Base-by-base conservation (phyloP, 2,888 invertebrate species). In the Caenorhabditis uteleia region DNA sequence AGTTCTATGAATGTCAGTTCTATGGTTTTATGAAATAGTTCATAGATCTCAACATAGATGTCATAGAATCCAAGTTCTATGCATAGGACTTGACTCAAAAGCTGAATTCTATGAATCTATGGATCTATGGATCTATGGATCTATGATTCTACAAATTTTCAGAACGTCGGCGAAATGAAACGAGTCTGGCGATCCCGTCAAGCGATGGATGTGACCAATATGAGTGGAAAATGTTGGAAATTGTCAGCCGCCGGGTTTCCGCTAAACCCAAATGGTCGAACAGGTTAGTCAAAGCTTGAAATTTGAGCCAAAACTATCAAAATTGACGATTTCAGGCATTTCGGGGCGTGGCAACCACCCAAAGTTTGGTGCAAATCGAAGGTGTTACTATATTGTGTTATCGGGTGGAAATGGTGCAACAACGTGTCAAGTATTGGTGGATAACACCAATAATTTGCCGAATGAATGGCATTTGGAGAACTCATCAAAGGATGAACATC, bases 341-440 rank as follows among this genome's bases (percentile, higher is more conserved):
- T 66, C 71, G 5, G 82, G 82, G 27, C 65, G 82, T 29, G 82
- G 82, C 14, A 67, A 74, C 46, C 75, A 77, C 49, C 67, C 71
- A 21, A 71, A 73, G 39, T 83, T 80, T 56, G 82, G 82, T 7
- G 72, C 82, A 4, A 82, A 82, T 50, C 61, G 68, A 31, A 46
- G 74, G 16, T 65, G 64, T 20, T 69, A 57, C 43, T 82, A 78
- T 45, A 65, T 81, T 7, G 67, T 81, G 16, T 25, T 69, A 26
- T 36, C 48, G n/a, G 64, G 68, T 12, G 62, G 45, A 8, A 50
- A 42, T 5, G n/a, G n/a, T n/a, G 44, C 48, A 42, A 36, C 33
- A 26, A 50, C 40, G 18, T 54, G 48, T 40, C 43, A 66, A 48
- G 45, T 68, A 21, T 50, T 72, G 20, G 39, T 69, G n/a, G 68